Evolutionary conservation across 2,113 vertebrate species (phyloP), one percentile per base, ranked within the genome.

Genomic region (Oxygymnocypris stewartii): DNA sequence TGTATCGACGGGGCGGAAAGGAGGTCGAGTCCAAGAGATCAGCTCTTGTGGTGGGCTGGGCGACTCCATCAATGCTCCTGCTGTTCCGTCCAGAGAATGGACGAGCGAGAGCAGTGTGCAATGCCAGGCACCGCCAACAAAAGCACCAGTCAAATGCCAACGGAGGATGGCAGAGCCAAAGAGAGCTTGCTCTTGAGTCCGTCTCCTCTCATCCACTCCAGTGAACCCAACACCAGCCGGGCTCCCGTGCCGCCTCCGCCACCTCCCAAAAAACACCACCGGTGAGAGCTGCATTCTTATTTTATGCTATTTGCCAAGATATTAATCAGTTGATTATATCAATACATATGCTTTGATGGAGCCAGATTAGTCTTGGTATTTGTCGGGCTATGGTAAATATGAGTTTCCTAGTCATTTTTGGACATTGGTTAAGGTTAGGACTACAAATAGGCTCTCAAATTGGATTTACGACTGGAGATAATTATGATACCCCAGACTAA

Each of bases 201-300:
- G 54, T 59, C 54, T 1, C 93, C 96, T 61, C 96, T 95, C 84
- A 93, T 95, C 69, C 91, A 91, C 86, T 82, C 82, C 20, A 93
- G 94, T 25, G 95, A 96, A 73, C 94, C 95, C 85, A 93, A 95
- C 85, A 94, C 92, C 86, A 87, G 73, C 3, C 91, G 94, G 89
- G 93, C 95, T 2, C 91, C 96, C 81, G 93, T 89, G 4, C 96
- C 96, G 0, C 97, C 97, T 0, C 97, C 97, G 0, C 97, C 97
- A 0, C 98, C 97, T 0, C 98, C 98, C 0, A 99, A 99, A 89
- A 97, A 97, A 89, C 95, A 96, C 88, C 95, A 96, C 85, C 97
- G 98, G 98, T 99, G 96, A 91, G 93, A 86, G 63, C 0, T 25
- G 10, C 25, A 11, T 71, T 1, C 54, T 69, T 40, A 31, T 54